These are phyloP conservation scores for Pantherophis alleghaniensis DNA, from an alignment of 2,797 vertebrate species.

Conservation along the genomic window DNA sequence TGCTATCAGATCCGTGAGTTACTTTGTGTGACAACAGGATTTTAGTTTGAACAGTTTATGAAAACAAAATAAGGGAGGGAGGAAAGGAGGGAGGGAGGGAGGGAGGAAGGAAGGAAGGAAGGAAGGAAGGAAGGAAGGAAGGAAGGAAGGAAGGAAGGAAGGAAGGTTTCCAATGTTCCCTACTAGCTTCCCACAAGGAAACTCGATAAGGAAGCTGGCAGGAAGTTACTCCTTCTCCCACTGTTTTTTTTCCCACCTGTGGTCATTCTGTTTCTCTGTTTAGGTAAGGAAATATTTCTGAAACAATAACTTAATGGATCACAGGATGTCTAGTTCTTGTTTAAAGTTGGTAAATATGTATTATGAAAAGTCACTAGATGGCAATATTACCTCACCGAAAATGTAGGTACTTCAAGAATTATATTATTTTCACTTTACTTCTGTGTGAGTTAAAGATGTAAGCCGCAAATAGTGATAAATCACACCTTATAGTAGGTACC, in stretches of 20 bases:
- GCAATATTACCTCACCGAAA: constrained; percentile 54
- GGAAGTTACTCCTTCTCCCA: neutral
- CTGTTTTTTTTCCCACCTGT: too few relatives aligned
- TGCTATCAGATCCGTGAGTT: neutral
- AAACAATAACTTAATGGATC: neutral
- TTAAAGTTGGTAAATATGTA: neutral
- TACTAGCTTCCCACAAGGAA: neutral
- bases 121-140: too few relatives aligned
- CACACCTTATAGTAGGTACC: neutral
- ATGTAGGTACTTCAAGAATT: neutral
- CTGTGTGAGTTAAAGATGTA: neutral
- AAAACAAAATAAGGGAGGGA: neutral
- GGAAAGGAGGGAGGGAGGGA: too few relatives aligned
- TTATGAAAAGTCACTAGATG: constrained; percentile 59
- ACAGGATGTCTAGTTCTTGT: neutral
- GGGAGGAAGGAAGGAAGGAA: too few relatives aligned
- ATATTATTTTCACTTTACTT: neutral
- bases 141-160: neutral
- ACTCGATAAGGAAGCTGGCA: neutral
- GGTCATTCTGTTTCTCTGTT: neutral
- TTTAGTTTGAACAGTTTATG: neutral
- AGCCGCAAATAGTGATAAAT: neutral
- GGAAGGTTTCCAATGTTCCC: too few relatives aligned
- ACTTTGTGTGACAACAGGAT: neutral
- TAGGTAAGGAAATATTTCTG: neutral